Percentiles rank a stretch among this genome's conserved stretches.
phyloP scores from a whole-genome alignment of 2,113 vertebrate genomes.

The Sapayoa aenigma region DNA sequence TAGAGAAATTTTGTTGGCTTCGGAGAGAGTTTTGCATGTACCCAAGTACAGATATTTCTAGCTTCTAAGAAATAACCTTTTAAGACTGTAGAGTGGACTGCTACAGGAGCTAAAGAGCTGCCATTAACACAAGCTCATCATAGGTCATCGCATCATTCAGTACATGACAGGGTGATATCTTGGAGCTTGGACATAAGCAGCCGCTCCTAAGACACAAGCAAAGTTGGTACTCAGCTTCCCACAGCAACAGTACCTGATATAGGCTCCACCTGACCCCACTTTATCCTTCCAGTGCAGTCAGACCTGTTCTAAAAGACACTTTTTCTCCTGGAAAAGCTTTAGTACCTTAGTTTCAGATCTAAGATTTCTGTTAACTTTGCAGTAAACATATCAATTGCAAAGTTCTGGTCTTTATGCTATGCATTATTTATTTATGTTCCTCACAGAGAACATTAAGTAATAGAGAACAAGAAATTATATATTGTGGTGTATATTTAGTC shows the following conservation, averaged over 20 bases:
- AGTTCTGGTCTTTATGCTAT: not conserved
- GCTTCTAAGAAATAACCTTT: not conserved
- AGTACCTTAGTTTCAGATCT: not conserved
- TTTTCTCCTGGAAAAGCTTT: not conserved
- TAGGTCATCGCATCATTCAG: not conserved
- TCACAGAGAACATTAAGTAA: slow-evolving; percentile 24
- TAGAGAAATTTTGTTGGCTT: not conserved
- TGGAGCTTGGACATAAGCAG: not conserved
- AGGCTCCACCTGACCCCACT: not conserved
- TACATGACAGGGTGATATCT: not conserved
- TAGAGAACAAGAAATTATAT: not conserved
- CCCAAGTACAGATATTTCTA: not conserved
- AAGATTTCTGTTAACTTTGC: slow-evolving; percentile 28
- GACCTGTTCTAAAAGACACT: not conserved
- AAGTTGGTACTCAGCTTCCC: not conserved
- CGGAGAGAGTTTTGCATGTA: not conserved
- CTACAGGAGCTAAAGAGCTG: not conserved
- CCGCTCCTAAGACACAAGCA: not conserved
- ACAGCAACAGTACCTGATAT: not conserved
- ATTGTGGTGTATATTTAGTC: slow-evolving; percentile 3
- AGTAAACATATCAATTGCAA: not conserved
- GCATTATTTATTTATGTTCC: slow-evolving; percentile 14
- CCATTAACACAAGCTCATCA: not conserved
- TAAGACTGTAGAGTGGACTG: not conserved
- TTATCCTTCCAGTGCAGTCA: not conserved